Evolutionary conservation across 2,113 vertebrate species (phyloP).

Genomic region (Channa maculata): DNA sequence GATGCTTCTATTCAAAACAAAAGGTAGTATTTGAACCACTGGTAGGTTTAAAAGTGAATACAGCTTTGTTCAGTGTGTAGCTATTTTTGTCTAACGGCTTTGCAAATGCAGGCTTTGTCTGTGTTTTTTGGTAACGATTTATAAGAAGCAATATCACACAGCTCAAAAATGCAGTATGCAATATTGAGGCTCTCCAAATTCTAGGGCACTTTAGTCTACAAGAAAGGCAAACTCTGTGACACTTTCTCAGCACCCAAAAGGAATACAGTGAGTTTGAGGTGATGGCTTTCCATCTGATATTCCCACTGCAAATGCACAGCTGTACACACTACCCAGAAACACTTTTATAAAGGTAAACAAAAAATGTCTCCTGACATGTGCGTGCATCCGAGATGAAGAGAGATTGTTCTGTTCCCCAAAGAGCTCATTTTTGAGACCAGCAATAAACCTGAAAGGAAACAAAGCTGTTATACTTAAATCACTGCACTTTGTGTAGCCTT

Average conservation of each 20-base stretch:
- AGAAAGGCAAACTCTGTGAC: neutral
- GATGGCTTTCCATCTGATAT: conserved; percentile 5
- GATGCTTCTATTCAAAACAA: too few species aligned
- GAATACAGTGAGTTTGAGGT: conserved; percentile 9
- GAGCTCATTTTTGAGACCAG: conserved; percentile 5
- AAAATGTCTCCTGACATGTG: neutral
- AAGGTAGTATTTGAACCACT: too few species aligned
- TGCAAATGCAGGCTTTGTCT: too few species aligned
- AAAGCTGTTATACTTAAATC: conserved; percentile 19
- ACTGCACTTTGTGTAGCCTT: neutral
- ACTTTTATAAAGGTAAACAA: neutral
- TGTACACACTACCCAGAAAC: neutral
- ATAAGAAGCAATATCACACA: too few species aligned
- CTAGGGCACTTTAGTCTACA: neutral
- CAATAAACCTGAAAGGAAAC: neutral
- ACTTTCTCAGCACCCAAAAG: neutral
- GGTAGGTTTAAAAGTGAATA: too few species aligned
- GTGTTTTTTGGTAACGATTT: too few species aligned
- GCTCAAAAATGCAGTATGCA: too few species aligned
- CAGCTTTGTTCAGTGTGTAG: too few species aligned
- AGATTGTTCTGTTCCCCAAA: conserved; percentile 4
- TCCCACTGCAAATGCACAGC: conserved; percentile 2
- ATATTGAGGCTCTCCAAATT: neutral
- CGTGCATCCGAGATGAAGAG: conserved; percentile 5
- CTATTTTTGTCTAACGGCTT: too few species aligned